Evolutionary conservation across 1,140 invertebrate species (phyloP).

Genomic region (Drosophila ficusphila): DNA sequence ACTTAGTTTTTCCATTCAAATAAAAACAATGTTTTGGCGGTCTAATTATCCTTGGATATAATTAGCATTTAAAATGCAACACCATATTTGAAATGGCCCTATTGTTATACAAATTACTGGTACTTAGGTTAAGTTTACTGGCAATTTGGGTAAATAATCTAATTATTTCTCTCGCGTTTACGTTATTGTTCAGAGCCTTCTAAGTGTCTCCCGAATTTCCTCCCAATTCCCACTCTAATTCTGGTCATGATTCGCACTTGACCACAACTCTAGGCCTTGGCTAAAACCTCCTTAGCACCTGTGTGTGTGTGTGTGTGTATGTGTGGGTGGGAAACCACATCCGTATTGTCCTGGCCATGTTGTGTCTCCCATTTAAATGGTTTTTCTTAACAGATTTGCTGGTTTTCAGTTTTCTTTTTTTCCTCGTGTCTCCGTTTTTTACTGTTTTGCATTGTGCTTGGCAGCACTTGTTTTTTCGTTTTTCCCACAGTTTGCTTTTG

Average conservation of each 20-base stretch:
- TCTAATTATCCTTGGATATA: neutral
- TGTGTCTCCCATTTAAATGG: slow-evolving; percentile 70
- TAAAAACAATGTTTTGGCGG: too few relatives aligned
- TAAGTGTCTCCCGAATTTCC: neutral
- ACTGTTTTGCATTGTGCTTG: slow-evolving; percentile 54
- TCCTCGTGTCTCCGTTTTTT: slow-evolving; percentile 15
- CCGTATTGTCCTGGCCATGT: slow-evolving; percentile 15
- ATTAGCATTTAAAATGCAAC: slow-evolving; percentile 5
- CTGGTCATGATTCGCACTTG: slow-evolving; percentile 16
- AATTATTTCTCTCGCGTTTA: neutral
- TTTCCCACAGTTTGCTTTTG: slow-evolving; percentile 40
- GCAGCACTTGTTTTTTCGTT: slow-evolving; percentile 42
- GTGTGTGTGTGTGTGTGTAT: too few relatives aligned
- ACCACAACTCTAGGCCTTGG: slow-evolving; percentile 7
- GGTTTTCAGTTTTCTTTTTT: slow-evolving; percentile 17
- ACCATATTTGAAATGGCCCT: neutral
- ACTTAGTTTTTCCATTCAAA: too few relatives aligned
- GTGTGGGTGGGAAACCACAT: slow-evolving; percentile 42
- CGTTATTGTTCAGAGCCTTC: neutral
- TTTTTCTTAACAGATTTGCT: slow-evolving; percentile 77
- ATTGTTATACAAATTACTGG: neutral
- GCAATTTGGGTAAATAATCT: neutral
- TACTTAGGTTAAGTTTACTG: neutral
- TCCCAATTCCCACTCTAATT: slow-evolving; percentile 3
- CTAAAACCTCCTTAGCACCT: slow-evolving; percentile 14